Percentiles rank a stretch among this genome's conserved stretches.
These are phyloP conservation scores for Agapetus fuscipes DNA, from an alignment of 2,888 invertebrate species.

Conservation along the genomic window DNA sequence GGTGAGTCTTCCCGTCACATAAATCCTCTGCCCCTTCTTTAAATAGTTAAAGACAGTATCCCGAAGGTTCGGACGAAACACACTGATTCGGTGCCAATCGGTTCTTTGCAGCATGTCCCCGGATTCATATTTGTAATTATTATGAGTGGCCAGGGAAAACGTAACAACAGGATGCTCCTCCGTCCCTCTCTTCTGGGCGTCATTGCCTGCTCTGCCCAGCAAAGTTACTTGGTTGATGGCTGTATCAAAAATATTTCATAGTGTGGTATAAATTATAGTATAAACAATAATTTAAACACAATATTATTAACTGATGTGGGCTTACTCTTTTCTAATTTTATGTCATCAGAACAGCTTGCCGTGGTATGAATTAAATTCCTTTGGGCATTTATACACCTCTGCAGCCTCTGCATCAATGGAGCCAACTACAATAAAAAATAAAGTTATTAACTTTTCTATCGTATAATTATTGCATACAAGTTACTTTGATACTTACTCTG, in stretches of 20 bases:
- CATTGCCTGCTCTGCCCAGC: constrained; percentile 79
- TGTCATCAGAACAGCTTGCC: too few relatives aligned
- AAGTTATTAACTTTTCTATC: too few relatives aligned
- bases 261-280: too few relatives aligned
- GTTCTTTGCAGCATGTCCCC: constrained; percentile 78
- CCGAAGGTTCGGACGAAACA: constrained; percentile 76
- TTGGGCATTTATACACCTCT: too few relatives aligned
- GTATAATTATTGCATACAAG: too few relatives aligned
- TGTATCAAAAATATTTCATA: constrained; percentile 29
- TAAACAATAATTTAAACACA: too few relatives aligned
- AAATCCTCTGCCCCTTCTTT: constrained; percentile 77
- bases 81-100: constrained; percentile 85
- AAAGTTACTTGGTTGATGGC: constrained; percentile 78
- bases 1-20: constrained; percentile 71
- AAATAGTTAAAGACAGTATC: constrained; percentile 70
- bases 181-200: constrained; percentile 76
- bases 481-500: too few relatives aligned
- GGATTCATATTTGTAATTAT: constrained; percentile 68
- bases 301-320: too few relatives aligned
- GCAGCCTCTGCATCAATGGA: too few relatives aligned
- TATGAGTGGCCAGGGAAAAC: constrained; percentile 85
- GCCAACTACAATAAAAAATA: too few relatives aligned
- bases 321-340: too few relatives aligned
- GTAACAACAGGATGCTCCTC: constrained; percentile 76
- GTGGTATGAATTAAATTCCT: too few relatives aligned